Conservation (phyloP, 2,113 vertebrate species). For the Gambusia affinis region DNA sequence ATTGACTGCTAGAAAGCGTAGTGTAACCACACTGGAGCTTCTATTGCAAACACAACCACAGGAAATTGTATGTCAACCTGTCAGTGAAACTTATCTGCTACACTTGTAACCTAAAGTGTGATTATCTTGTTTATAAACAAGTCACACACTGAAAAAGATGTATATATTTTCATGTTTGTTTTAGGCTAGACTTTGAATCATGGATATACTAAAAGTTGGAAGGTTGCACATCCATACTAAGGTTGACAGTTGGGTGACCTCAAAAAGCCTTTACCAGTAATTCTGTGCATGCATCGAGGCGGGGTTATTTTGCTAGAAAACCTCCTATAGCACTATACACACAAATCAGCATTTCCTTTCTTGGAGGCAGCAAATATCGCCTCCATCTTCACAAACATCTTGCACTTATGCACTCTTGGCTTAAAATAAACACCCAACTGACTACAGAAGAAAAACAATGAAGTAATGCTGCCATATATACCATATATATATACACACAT, state of each 20-base stretch:
- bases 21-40: constrained; percentile 62
- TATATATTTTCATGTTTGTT: not conserved
- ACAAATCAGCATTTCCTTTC: constrained; percentile 52
- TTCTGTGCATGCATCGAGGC: constrained; percentile 33
- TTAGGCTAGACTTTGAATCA: not conserved
- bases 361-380: constrained; percentile 42
- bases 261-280: constrained; percentile 15
- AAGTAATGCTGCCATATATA: no score
- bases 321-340: constrained; percentile 27
- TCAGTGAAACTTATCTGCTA: constrained; percentile 17
- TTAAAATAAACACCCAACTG: not conserved
- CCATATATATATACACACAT: not conserved
- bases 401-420: constrained; percentile 11
- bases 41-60: constrained; percentile 67
- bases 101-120: not conserved
- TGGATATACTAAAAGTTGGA: not conserved
- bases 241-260: constrained; percentile 47
- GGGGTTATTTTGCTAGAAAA: constrained; percentile 32
- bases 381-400: constrained; percentile 19
- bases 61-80: constrained; percentile 65
- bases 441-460: constrained; percentile 3
- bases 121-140: not conserved
- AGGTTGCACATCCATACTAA: not conserved
- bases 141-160: not conserved
- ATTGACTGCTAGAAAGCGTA: constrained; percentile 58